Percentiles rank a stretch among this genome's conserved stretches.
Conservation (phyloP, 2,113 vertebrate species). For the Seriola dumerili region DNA sequence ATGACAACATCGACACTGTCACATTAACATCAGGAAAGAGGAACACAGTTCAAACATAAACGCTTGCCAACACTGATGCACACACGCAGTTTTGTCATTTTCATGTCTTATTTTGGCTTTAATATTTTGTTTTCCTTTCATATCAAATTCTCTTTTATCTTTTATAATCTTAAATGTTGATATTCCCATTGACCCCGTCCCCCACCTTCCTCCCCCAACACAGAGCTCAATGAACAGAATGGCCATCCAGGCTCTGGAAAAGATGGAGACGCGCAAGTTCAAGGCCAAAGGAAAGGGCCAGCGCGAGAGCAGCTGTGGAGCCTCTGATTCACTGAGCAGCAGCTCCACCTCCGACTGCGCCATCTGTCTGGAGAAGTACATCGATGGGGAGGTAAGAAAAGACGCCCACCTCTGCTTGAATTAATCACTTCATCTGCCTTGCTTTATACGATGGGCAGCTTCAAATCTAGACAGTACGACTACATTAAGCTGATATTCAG, state of each 20-base stretch:
- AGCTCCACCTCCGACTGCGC: slow-evolving; percentile 98
- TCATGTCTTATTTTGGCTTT: too few relatives aligned
- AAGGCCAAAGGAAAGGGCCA: slow-evolving; percentile 94
- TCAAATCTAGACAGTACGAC: too few relatives aligned
- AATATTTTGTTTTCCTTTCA: neutral
- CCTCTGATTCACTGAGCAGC: slow-evolving; percentile 95
- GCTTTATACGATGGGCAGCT: neutral
- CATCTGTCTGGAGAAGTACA: slow-evolving; percentile 99
- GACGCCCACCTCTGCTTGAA: neutral
- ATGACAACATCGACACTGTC: neutral
- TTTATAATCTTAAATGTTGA: neutral
- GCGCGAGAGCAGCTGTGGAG: slow-evolving; percentile 91
- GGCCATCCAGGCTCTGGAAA: slow-evolving; percentile 96
- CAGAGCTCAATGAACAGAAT: slow-evolving; percentile 99
- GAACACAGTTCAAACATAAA: neutral
- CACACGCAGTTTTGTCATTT: neutral
- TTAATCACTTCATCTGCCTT: neutral
- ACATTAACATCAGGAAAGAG: neutral
- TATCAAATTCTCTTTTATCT: neutral
- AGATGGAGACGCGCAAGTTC: slow-evolving; percentile 99
- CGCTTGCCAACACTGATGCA: neutral
- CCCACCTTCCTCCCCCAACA: neutral
- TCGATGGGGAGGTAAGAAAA: slow-evolving; percentile 94
- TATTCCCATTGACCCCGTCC: neutral
- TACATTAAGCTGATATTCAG: too few relatives aligned